A percentile compares a stretch with the other conserved stretches of the same genome.
These are phyloP conservation scores for Tryphoninae sp. DNA, from an alignment of 2,888 invertebrate species.

Conservation along the genomic window DNA sequence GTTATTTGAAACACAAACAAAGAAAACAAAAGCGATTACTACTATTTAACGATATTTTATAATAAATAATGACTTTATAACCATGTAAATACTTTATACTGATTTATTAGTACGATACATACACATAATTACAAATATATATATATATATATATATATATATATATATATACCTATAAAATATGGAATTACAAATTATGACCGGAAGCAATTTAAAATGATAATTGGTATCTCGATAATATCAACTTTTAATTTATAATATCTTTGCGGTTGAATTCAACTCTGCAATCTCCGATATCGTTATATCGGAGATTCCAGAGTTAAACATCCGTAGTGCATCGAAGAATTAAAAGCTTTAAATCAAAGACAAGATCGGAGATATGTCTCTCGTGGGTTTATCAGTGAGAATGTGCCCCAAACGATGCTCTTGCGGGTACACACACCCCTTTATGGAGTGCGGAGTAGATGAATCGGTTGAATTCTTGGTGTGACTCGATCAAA, in stretches of 20 bases:
- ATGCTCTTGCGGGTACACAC: conserved; percentile 11
- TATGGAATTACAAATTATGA: background rate
- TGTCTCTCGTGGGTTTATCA: conserved; percentile 42
- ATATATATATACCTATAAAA: background rate
- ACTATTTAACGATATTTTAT: background rate
- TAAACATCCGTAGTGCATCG: background rate
- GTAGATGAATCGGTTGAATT: conserved; percentile 33
- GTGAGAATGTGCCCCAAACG: conserved; percentile 36
- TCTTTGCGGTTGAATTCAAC: background rate
- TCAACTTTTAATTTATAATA: too few species aligned
- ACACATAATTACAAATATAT: too few species aligned
- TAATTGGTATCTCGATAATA: too few species aligned
- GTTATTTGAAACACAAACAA: background rate
- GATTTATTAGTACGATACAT: too few species aligned
- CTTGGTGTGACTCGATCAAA: conserved; percentile 44
- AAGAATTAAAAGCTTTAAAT: conserved; percentile 33
- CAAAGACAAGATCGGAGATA: background rate
- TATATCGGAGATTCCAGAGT: background rate
- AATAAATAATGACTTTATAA: background rate
- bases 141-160: too few species aligned
- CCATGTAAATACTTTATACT: background rate
- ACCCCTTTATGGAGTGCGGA: conserved; percentile 28
- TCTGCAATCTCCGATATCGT: background rate
- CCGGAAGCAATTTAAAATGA: background rate
- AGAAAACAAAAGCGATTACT: background rate